Base-by-base conservation (phyloP, 2,888 invertebrate species). In the Chouioia cunea region DNA sequence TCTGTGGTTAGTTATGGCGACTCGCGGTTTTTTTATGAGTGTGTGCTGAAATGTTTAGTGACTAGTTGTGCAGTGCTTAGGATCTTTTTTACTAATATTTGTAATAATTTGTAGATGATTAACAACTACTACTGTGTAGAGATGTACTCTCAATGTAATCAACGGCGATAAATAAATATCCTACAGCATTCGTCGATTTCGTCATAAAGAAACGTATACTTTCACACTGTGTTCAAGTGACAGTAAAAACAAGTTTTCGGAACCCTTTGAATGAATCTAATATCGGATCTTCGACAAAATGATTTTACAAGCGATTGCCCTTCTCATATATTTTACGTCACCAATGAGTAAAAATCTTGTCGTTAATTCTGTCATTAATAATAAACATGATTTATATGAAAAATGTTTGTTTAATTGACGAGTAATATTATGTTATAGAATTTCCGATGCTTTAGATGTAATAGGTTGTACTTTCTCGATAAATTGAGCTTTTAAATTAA, bases 351-450 rank as follows among this genome's bases (percentile, higher is more conserved):
- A 20, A 18, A 20, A 20, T 47, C 36, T 48, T 50, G 44, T 44
- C 16, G 2, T 43, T 27, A 46, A n/a, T 27, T 44, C 48, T 58
- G 64, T 65, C 36, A 46, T 50, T 57, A 20, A 8, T 36, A 36
- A 22, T 16, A 4, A 8, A 14, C 8, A 10, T 71, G 71, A 71
- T 71, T 71, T 71, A 71, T 54, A 66, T 53, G 66, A 63, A 66
- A 66, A 63, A 66, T 58, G 54, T 48, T 62, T 48, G 62, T 58
- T 47, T 54, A 66, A 71, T 71, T 67, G 66, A 71, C 67, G 53
- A 63, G 63, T 58, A 58, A 71, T 66, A 63, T 63, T 66, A 64
- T 64, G 64, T 67, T 54, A 58, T 62, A 54, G 65, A 20, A 56
- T 36, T 62, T 60, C 10, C 36, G 12, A 36, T 36, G 10, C 46